A percentile compares a stretch with the other conserved stretches of the same genome.
Conservation (phyloP, 2,113 vertebrate species). For the Junco hyemalis region DNA sequence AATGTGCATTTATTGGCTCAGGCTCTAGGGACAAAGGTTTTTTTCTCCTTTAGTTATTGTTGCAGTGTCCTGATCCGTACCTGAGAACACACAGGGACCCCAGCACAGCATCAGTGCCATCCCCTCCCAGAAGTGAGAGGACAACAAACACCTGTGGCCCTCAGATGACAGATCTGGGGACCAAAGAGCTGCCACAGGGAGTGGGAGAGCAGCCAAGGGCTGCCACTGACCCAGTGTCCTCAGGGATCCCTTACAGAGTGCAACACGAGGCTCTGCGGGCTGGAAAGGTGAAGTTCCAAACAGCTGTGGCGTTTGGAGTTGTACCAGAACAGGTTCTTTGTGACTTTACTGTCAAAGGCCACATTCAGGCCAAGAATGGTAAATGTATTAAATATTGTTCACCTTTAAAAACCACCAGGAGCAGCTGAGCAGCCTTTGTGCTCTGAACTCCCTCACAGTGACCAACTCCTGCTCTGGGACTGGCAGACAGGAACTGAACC, state of each 20-base stretch:
- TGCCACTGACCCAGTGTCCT: not conserved
- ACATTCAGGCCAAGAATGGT: not conserved
- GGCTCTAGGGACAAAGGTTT: not conserved
- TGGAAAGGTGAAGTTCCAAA: not conserved
- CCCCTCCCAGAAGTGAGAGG: not conserved
- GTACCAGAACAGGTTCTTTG: not conserved
- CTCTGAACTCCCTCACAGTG: not conserved
- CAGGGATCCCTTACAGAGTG: accelerated
- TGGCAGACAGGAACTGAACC: not conserved
- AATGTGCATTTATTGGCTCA: not conserved
- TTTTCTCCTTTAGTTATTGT: not conserved
- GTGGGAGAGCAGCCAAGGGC: not conserved
- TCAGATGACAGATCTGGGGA: not conserved
- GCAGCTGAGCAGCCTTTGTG: not conserved
- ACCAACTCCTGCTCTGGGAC: not conserved
- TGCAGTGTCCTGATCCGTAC: not conserved
- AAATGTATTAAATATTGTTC: not conserved
- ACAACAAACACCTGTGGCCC: not conserved
- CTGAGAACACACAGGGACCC: not conserved
- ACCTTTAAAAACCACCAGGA: not conserved
- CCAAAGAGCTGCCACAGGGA: not conserved
- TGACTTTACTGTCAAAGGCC: not conserved
- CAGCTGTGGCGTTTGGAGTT: not conserved
- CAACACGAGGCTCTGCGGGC: accelerated
- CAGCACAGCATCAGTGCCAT: accelerated